phyloP scores from a whole-genome alignment of 1,140 invertebrate genomes.

The Pseudomyrmex gracilis region DNA sequence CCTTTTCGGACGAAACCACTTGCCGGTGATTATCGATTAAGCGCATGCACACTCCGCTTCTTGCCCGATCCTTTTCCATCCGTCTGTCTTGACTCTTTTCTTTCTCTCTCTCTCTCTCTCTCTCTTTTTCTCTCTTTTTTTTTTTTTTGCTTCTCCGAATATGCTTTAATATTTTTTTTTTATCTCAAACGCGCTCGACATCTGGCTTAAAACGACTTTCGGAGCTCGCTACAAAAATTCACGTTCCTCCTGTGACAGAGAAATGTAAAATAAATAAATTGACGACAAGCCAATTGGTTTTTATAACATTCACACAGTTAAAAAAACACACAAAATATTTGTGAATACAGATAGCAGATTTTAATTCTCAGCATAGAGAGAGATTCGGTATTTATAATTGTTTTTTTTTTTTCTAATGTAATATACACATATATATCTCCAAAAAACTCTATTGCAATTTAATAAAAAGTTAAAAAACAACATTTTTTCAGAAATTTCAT shows the following conservation, averaged over 20 bases:
- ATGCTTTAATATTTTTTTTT: constrained; percentile 23
- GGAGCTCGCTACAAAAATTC: constrained; percentile 31
- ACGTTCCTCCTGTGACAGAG: constrained; percentile 18
- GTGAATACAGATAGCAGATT: neutral
- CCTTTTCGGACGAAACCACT: constrained; percentile 77
- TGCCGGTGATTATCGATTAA: constrained; percentile 80
- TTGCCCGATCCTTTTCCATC: constrained; percentile 44
- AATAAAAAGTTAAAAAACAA: too few relatives aligned
- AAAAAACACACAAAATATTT: constrained; percentile 4
- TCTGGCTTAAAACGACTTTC: constrained; percentile 60
- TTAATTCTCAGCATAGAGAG: neutral
- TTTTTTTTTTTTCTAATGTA: neutral
- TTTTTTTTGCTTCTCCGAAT: constrained; percentile 5
- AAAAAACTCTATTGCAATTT: too few relatives aligned
- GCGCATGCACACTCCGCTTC: constrained; percentile 71
- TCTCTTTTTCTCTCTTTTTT: too few relatives aligned
- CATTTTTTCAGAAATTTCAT: too few relatives aligned
- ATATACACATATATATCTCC: too few relatives aligned
- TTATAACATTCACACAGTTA: constrained; percentile 35
- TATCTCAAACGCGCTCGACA: constrained; percentile 44
- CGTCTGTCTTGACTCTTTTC: constrained; percentile 36
- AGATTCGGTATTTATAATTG: neutral
- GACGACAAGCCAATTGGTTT: constrained; percentile 20
- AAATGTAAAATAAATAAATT: neutral
- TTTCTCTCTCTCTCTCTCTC: constrained; percentile 16